These are phyloP conservation scores for Lycocerus yunnanus DNA, from an alignment of 2,888 invertebrate species.

Conservation along the genomic window DNA sequence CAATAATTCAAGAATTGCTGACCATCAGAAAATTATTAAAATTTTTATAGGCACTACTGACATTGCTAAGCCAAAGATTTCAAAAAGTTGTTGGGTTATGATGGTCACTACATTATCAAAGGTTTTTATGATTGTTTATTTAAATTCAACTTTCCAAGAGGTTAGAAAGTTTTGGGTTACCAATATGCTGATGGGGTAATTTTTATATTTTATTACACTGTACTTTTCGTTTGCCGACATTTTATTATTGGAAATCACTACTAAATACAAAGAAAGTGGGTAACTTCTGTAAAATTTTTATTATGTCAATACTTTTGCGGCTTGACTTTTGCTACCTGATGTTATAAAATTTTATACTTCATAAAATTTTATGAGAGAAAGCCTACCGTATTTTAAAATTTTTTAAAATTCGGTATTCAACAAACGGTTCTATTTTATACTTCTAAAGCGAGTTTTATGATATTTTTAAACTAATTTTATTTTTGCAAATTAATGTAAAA, in stretches of 20 bases:
- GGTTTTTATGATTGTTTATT: background rate
- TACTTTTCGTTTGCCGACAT: conserved; percentile 13
- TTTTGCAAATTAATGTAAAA: background rate
- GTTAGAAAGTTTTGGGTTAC: conserved; percentile 6
- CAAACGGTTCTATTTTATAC: background rate
- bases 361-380: conserved; percentile 28
- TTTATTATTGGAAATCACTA: conserved; percentile 29
- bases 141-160: conserved; percentile 6
- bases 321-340: conserved; percentile 32
- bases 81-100: too few species aligned
- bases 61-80: too few species aligned
- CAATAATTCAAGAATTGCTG: too few species aligned
- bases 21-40: too few species aligned
- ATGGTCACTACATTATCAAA: background rate
- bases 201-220: conserved; percentile 21
- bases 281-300: conserved; percentile 21
- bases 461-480: background rate
- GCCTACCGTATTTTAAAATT: conserved; percentile 9
- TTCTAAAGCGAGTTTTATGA: background rate
- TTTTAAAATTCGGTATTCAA: background rate
- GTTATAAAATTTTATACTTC: conserved; percentile 28
- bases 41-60: too few species aligned
- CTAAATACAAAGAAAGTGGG: conserved; percentile 23
- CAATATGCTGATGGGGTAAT: conserved; percentile 14
- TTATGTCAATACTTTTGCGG: conserved; percentile 28